Base-by-base conservation (phyloP, 2,113 vertebrate species). In the Neomonachus schauinslandi region DNA sequence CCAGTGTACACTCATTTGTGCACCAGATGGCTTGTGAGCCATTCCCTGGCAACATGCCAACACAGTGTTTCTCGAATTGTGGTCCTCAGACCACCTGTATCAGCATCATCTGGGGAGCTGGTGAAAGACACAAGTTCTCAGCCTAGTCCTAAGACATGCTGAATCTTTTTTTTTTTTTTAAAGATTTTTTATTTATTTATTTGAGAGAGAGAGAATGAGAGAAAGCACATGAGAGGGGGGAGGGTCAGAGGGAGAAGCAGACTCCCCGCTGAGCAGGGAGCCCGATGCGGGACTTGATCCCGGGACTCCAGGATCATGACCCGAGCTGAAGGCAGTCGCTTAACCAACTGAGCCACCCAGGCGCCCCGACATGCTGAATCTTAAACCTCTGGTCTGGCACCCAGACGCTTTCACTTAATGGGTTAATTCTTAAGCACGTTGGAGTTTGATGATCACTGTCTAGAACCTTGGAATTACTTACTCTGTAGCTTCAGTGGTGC, bases 1-100 rank as follows among this genome's bases (percentile, higher is more conserved):
- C 33, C 31, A 7, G 4, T 13, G 3, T 16, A 24, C 22, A 2
- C n/a, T 80, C 28, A 74, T 4, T 18, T 0, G 0, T 57, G 55
- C 7, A 46, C 5, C 14, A 55, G 18, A 53, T 9, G 39, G 39
- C 69, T 61, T 13, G 1, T 53, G 59, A 86, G 10, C 26, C 18
- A 61, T 4, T 2, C 31, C 42, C 33, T 31, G 61, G 19, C 24
- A 57, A 57, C 7, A 79, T 49, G 65, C 19, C 39, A 53, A 2
- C 5, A 22, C 33, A 31, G 24, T 28, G 49, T 57, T 51, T 19
- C 87, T 82, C 42, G 18, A 6, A 36, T 16, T 86, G 33, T 26
- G 55, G 6, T 65, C 10, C 33, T 28, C 24, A 0, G 22, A 26
- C 14, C 8, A 36, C 46, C 33, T 28, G 18, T 5, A 12, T 55